Evolutionary conservation across 1,140 invertebrate species (phyloP), one percentile per base, ranked within the genome.

Genomic region (Myzus persicae): DNA sequence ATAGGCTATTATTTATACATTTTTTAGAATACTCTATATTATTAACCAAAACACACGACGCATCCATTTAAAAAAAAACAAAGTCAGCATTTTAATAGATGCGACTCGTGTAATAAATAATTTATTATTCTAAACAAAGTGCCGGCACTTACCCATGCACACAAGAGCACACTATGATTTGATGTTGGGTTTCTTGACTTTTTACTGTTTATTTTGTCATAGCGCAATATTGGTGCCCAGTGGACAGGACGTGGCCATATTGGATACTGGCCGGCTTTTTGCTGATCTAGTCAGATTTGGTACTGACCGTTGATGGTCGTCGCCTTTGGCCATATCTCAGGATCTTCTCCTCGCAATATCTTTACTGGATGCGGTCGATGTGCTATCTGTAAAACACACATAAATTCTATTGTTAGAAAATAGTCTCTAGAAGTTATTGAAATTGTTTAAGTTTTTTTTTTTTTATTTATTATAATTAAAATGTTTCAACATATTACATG

Each of bases 51-150:
- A 92, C 76, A 38, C 46, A 51, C 8, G 24, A 54, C 38, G 36
- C 46, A 85, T 85, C 44, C 76, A 54, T 48, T 92, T 82, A 7
- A 44, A 46, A 89, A 44, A 91, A 91, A 76, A 84, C 42, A 20
- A 44, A 81, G 2, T 48, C 20, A 31, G 59, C 38, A 44, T 82
- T 76, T 82, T 42, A 51, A 82, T 85, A 26, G 8, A 93, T 51
- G 46, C 81, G 18, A 48, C 44, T 51, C 3, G 26, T 85, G 44
- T 93, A 54, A 85, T 84, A 92, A 92, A 91, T 82, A 93, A 84
- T 51, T 67, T 85, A 93, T 85, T 93, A 93, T 93, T 85, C 91
- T 84, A 81, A 92, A 48, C 91, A 93, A 93, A 93, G 91, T 92
- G 91, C 76, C 76, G 90, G 90, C 90, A 92, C 91, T 93, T 84